Conservation (phyloP, 2,888 invertebrate species). For the Trichopria drosophilae region DNA sequence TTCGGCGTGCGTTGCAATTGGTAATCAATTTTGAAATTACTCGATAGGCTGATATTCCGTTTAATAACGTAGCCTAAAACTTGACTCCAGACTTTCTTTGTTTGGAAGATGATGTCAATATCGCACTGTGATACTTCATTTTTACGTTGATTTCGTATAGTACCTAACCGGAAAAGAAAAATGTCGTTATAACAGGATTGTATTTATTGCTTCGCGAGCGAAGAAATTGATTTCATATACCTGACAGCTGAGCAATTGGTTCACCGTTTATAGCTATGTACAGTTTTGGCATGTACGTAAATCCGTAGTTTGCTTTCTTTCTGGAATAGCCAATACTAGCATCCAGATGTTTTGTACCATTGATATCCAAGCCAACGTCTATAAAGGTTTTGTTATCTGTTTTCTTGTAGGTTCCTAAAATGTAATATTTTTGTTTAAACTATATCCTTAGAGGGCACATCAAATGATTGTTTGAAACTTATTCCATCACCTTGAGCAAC, state of each 20-base stretch:
- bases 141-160: constrained; percentile 66
- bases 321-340: constrained; percentile 66
- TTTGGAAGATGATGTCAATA: constrained; percentile 75
- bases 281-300: constrained; percentile 71
- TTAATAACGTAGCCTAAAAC: constrained; percentile 73
- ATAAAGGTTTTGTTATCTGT: constrained; percentile 70
- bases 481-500: constrained; percentile 66
- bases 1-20: constrained; percentile 62
- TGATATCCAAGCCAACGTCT: constrained; percentile 72
- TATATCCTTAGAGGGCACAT: not conserved
- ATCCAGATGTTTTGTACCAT: constrained; percentile 73
- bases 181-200: too few relatives aligned
- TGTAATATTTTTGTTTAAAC: constrained; percentile 1
- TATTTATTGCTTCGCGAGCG: too few relatives aligned
- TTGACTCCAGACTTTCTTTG: constrained; percentile 73
- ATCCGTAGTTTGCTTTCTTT: constrained; percentile 67
- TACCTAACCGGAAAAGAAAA: too few relatives aligned
- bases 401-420: constrained; percentile 68
- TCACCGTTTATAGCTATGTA: constrained; percentile 75
- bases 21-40: constrained; percentile 69
- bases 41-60: constrained; percentile 61
- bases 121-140: constrained; percentile 77
- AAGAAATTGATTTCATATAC: constrained; percentile 58
- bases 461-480: constrained; percentile 2
- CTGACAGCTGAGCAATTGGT: constrained; percentile 70